Conservation (phyloP, 2,797 vertebrate genomes). For the Danio kyathit region DNA sequence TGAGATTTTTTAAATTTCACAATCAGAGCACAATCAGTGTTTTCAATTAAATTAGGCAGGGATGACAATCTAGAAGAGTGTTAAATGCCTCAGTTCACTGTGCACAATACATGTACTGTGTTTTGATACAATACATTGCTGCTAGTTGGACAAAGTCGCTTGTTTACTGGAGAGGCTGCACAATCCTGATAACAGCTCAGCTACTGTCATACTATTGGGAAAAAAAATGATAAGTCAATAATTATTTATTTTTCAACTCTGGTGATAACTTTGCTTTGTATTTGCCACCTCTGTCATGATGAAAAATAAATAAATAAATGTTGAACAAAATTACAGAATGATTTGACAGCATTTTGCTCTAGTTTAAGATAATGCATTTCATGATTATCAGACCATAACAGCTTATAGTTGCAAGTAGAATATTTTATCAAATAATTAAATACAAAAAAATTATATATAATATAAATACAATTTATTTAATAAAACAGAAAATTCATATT, state of each 20-base stretch:
- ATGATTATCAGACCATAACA: neutral
- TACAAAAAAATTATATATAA: too few relatives aligned
- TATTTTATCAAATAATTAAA: too few relatives aligned
- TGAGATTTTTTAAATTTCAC: neutral
- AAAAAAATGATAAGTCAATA: neutral
- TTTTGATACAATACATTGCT: neutral
- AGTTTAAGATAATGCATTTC: neutral
- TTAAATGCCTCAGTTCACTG: slow-evolving; percentile 4
- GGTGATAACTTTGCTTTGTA: neutral
- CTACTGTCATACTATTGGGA: neutral
- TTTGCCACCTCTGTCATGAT: neutral
- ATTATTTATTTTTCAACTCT: neutral
- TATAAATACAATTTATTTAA: too few relatives aligned
- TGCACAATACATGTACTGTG: neutral
- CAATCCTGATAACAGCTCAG: neutral
- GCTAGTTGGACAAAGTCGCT: neutral
- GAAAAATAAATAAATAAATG: neutral
- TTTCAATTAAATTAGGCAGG: neutral
- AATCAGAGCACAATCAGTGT: neutral
- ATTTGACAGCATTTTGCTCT: neutral
- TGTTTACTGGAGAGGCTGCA: slow-evolving; percentile 13
- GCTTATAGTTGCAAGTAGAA: neutral
- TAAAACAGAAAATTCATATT: too few relatives aligned
- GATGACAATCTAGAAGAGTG: neutral
- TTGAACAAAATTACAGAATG: neutral